Percentiles rank a stretch among this genome's conserved stretches.
Evolutionary conservation across 2,113 vertebrate species (phyloP).

Genomic region (Larimichthys polyactis): DNA sequence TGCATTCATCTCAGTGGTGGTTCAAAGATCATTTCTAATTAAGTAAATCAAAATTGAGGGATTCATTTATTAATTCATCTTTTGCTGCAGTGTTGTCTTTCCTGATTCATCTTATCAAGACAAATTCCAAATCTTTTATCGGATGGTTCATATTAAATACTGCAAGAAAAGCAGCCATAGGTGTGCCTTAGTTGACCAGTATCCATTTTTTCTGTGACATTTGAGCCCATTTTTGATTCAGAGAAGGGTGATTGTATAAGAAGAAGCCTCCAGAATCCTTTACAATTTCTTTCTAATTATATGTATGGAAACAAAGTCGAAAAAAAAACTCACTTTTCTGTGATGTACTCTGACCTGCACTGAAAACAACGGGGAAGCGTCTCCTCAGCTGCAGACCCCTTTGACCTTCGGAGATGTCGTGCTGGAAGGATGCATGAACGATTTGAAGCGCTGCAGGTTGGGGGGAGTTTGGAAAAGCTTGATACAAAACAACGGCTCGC

Average conservation of each 20-base stretch:
- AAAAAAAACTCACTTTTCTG: conserved; percentile 1
- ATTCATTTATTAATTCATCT: conserved; percentile 21
- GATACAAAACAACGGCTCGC: background rate
- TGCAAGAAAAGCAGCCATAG: background rate
- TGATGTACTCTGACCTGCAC: background rate
- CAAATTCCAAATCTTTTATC: conserved; percentile 42
- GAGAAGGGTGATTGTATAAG: background rate
- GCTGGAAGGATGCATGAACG: background rate
- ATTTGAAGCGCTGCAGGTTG: conserved; percentile 46
- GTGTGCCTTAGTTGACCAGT: conserved; percentile 6
- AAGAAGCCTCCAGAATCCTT: conserved; percentile 34
- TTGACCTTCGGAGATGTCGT: conserved; percentile 33
- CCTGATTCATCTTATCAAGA: conserved; percentile 17
- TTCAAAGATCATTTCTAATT: conserved; percentile 57
- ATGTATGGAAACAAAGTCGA: background rate
- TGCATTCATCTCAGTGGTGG: conserved; percentile 43
- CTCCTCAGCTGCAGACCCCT: conserved; percentile 2
- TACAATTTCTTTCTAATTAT: background rate
- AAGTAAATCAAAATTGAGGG: conserved; percentile 35
- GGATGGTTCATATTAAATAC: conserved; percentile 37
- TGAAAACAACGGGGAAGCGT: background rate
- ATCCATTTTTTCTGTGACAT: conserved; percentile 39
- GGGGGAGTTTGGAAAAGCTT: conserved; percentile 13
- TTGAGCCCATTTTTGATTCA: background rate
- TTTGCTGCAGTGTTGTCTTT: conserved; percentile 6